phyloP scores from a whole-genome alignment of 2,888 invertebrate species.

The Sminthurides aquaticus region DNA sequence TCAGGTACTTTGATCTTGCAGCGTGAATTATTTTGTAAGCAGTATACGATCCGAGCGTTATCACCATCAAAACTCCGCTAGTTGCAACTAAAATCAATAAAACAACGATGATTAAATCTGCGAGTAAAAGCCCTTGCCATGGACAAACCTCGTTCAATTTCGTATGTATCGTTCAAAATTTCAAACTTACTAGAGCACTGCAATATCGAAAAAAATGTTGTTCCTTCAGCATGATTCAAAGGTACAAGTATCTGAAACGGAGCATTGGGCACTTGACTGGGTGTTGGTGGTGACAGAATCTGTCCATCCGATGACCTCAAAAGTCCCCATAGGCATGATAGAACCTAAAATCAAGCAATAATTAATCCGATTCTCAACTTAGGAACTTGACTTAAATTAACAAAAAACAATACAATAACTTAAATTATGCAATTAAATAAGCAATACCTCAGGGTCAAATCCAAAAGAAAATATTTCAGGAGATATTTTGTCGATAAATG shows the following conservation, averaged over 20 bases:
- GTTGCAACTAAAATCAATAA: slow-evolving; percentile 7
- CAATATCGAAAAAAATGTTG: slow-evolving; percentile 1
- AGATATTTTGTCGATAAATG: slow-evolving; percentile 12
- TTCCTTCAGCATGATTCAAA: slow-evolving; percentile 3
- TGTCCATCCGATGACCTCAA: slow-evolving; percentile 9
- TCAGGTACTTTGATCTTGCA: slow-evolving; percentile 10
- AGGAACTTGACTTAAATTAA: not conserved
- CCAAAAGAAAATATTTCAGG: slow-evolving; percentile 23
- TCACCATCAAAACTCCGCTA: slow-evolving; percentile 9
- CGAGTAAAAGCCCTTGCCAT: not conserved
- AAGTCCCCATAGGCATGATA: slow-evolving; percentile 10
- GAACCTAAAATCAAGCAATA: slow-evolving; percentile 8
- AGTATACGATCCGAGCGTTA: slow-evolving; percentile 11
- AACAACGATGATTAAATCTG: too few relatives aligned
- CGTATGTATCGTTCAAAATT: not conserved
- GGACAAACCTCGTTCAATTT: not conserved
- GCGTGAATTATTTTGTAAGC: slow-evolving; percentile 15
- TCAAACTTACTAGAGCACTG: slow-evolving; percentile 10
- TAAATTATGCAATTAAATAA: not conserved
- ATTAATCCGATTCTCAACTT: not conserved
- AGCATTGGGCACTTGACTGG: slow-evolving; percentile 8
- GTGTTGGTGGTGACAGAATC: not conserved
- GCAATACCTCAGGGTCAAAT: slow-evolving; percentile 22
- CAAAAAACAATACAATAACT: not conserved
- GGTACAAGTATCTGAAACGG: slow-evolving; percentile 17